phyloP scores from a whole-genome alignment of 2,797 vertebrate genomes.

The Eulemur mongoz region DNA sequence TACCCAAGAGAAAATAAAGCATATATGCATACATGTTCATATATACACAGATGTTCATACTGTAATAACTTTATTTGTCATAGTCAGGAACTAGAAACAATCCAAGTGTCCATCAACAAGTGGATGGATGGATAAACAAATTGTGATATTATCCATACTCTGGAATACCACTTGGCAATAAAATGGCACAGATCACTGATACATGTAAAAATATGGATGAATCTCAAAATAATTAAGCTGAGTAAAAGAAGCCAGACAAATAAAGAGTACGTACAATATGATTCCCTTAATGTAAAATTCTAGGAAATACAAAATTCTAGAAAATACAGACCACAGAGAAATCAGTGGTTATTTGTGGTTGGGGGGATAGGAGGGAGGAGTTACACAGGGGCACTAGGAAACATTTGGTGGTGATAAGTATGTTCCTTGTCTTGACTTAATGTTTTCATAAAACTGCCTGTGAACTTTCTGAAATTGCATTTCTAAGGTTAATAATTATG shows the following conservation, averaged over 20 bases:
- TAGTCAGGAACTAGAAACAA: conserved; percentile 8
- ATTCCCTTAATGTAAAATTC: not conserved
- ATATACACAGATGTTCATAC: not conserved
- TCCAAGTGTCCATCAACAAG: not conserved
- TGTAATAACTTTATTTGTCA: not conserved
- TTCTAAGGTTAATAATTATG: not conserved
- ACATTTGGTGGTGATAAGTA: not conserved
- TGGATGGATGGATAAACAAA: not conserved
- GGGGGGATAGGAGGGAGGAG: not conserved
- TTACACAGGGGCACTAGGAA: not conserved
- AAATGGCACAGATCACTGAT: not conserved
- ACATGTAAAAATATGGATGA: not conserved
- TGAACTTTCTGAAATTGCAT: not conserved
- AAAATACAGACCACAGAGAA: not conserved
- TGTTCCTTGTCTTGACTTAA: not conserved
- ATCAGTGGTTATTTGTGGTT: not conserved
- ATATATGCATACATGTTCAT: not conserved
- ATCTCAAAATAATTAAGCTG: not conserved
- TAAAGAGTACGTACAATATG: not conserved
- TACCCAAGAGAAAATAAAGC: not conserved
- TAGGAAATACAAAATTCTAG: not conserved
- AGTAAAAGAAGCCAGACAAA: not conserved
- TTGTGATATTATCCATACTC: not conserved
- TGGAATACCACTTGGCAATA: not conserved
- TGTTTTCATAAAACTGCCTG: not conserved